phyloP scores from a whole-genome alignment of 2,113 vertebrate genomes.

The Rhadina sibilatrix region DNA sequence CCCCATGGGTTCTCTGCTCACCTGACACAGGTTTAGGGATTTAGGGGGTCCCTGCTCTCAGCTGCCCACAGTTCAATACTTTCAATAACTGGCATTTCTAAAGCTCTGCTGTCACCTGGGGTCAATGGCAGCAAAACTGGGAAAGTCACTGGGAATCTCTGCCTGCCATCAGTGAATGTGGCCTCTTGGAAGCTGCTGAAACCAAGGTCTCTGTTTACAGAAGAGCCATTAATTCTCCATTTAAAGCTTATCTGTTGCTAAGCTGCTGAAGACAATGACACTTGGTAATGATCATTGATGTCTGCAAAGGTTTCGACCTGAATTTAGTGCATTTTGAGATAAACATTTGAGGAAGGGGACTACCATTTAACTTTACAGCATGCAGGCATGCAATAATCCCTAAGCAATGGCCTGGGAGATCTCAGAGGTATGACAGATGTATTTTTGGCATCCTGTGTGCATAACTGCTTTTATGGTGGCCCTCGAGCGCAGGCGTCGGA shows the following conservation, averaged over 20 bases:
- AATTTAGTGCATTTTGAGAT: not conserved
- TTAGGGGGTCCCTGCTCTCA: not conserved
- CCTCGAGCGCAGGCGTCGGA: not conserved
- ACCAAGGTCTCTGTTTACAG: not conserved
- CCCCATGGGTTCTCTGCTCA: not conserved
- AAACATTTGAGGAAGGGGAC: not conserved
- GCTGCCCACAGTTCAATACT: not conserved
- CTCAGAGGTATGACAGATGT: not conserved
- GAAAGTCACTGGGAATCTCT: not conserved
- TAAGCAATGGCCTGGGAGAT: not conserved
- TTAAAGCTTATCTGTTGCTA: not conserved
- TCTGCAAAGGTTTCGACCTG: not conserved
- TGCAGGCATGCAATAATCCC: not conserved
- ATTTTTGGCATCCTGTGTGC: not conserved
- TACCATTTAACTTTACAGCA: not conserved
- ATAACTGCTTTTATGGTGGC: not conserved
- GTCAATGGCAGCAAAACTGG: not conserved
- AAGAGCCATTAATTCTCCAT: not conserved
- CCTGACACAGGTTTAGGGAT: not conserved
- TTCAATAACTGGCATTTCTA: not conserved
- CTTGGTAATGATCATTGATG: not conserved
- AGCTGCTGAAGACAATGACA: not conserved
- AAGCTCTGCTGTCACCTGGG: not conserved
- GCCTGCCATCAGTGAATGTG: fast-evolving
- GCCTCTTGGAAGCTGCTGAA: not conserved